Conservation (phyloP, 2,888 invertebrate genomes). For the Volucella inflata region DNA sequence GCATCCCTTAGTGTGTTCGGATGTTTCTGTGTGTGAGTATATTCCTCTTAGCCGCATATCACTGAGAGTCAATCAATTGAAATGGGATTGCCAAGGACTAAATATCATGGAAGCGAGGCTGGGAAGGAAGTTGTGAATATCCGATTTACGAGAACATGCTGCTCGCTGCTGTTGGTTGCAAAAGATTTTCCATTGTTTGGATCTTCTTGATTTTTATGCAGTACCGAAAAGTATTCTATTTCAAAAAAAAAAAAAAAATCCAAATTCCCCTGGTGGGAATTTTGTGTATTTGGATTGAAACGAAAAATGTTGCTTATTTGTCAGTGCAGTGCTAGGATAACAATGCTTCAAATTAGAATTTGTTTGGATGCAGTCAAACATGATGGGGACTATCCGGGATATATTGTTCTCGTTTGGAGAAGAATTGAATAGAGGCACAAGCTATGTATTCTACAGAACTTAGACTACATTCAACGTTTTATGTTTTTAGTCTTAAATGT, state of each 20-base stretch:
- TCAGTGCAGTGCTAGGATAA: constrained; percentile 6
- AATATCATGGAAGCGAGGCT: not conserved
- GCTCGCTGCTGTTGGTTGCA: not conserved
- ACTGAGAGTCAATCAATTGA: constrained; percentile 47
- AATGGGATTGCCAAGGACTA: constrained; percentile 18
- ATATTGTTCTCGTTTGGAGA: not conserved
- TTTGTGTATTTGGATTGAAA: constrained; percentile 1
- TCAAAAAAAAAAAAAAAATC: too few species aligned
- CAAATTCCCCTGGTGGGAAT: too few species aligned
- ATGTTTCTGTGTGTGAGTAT: not conserved
- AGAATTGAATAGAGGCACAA: too few species aligned
- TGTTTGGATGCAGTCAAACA: too few species aligned
- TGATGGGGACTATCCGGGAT: too few species aligned
- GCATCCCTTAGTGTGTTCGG: not conserved
- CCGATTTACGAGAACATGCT: constrained; percentile 16
- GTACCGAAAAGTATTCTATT: not conserved
- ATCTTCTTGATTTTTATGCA: constrained; percentile 2
- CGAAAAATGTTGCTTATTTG: not conserved
- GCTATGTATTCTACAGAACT: too few species aligned
- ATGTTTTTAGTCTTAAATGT: too few species aligned
- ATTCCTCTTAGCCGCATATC: constrained; percentile 10
- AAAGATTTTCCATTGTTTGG: constrained; percentile 11
- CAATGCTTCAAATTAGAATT: constrained; percentile 12
- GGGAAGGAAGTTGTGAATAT: constrained; percentile 49
- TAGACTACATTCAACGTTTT: too few species aligned